Percentiles rank a stretch among this genome's conserved stretches.
Conservation (phyloP, 2,888 invertebrate genomes). For the Caenorhabditis parvicauda region DNA sequence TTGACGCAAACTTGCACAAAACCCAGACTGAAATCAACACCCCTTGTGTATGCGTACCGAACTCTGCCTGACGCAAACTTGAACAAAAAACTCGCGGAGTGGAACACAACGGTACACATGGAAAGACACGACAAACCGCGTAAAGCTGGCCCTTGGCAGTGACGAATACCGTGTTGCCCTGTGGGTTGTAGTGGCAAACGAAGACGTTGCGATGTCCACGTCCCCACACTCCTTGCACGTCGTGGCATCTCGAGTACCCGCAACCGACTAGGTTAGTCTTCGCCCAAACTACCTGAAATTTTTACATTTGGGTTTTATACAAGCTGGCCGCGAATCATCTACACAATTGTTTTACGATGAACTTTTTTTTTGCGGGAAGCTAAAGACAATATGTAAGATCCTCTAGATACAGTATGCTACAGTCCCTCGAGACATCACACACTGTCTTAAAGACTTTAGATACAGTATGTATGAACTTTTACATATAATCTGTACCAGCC, state of each 20-base stretch:
- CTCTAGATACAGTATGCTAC: no score
- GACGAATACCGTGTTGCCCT: conserved; percentile 61
- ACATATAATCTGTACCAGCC: no score
- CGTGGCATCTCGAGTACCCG: conserved; percentile 80
- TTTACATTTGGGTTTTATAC: neutral
- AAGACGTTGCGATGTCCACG: conserved; percentile 57
- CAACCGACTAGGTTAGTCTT: conserved; percentile 82
- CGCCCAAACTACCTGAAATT: conserved; percentile 81
- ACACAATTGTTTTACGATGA: no score
- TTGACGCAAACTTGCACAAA: conserved; percentile 1
- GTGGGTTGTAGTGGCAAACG: conserved; percentile 63
- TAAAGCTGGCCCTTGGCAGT: conserved; percentile 55
- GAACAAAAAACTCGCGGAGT: conserved; percentile 5
- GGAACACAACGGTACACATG: no score
- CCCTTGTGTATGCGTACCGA: conserved; percentile 22
- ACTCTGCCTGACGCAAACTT: conserved; percentile 2
- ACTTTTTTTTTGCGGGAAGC: no score
- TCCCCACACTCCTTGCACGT: conserved; percentile 69
- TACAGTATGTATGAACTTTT: no score
- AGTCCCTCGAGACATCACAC: no score
- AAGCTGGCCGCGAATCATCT: no score
- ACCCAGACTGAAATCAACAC: conserved; percentile 15
- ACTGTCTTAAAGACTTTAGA: no score
- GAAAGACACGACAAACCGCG: conserved; percentile 48
- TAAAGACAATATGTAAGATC: no score